phyloP scores from a whole-genome alignment of 2,888 invertebrate genomes.

The Caenorhabditis uteleia region DNA sequence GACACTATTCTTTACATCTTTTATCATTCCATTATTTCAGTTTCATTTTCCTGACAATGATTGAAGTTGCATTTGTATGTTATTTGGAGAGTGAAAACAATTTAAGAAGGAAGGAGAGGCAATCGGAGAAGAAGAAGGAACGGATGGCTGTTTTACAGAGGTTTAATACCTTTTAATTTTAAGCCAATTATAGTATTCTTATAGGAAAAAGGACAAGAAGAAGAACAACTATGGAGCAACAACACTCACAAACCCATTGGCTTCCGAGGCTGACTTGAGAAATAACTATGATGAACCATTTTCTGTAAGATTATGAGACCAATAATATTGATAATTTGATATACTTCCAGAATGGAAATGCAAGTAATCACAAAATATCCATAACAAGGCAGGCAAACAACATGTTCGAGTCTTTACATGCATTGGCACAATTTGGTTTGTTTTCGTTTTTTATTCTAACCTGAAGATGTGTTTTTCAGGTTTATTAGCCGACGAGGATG shows the following conservation, averaged over 20 bases:
- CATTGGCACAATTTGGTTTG: constrained; percentile 43
- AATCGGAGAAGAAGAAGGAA: constrained; percentile 45
- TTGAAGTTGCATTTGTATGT: constrained; percentile 65
- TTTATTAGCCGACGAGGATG: constrained; percentile 42
- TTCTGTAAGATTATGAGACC: constrained; percentile 6
- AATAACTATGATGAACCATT: constrained; percentile 38
- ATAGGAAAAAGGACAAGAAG: constrained; percentile 34
- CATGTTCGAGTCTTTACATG: constrained; percentile 50
- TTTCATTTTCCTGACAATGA: constrained; percentile 64
- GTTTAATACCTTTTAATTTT: constrained; percentile 1
- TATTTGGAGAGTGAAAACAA: constrained; percentile 55
- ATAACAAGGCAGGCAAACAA: constrained; percentile 36
- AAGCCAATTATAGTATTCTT: neutral
- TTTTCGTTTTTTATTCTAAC: neutral
- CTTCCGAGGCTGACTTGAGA: constrained; percentile 30
- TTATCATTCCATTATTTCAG: constrained; percentile 23
- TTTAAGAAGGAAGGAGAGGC: constrained; percentile 39
- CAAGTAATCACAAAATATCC: constrained; percentile 28
- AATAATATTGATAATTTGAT: neutral
- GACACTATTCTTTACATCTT: constrained; percentile 3
- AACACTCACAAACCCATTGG: constrained; percentile 21
- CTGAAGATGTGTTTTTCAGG: constrained; percentile 11
- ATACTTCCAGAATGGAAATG: constrained; percentile 12
- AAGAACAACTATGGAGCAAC: constrained; percentile 44
- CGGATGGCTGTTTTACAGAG: constrained; percentile 36